Evolutionary conservation across 2,888 invertebrate genomes (phyloP), one percentile per base, ranked within the genome.

Genomic region (Rhimphoctona megacephalus): DNA sequence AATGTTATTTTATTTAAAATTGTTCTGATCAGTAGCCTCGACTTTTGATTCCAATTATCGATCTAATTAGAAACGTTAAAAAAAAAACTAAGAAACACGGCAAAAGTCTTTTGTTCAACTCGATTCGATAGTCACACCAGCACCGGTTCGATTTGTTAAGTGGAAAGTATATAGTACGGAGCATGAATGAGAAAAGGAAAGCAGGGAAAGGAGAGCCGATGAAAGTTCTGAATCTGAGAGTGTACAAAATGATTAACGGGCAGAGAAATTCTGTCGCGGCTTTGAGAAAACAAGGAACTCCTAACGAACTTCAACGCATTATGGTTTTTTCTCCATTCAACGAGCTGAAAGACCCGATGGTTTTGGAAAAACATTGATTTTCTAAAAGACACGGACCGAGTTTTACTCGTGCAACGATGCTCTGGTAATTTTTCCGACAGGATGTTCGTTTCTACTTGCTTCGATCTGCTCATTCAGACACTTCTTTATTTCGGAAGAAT

Each of bases 311-410:
- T 93, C 93, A 70, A 90, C 88, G 85, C 81, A 85, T 46, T 74
- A 81, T 81, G 80, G 67, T 80, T 85, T 87, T 87, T 85, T 83
- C 22, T 79, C 78, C 87, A 90, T 88, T 87, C 89, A 90, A 78
- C 88, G 88, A 90, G 89, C 90, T 90, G 90, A 92, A 92, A 90
- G 91, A 91, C 88, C 85, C 49, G 90, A 91, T 93, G 90, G 92
- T 93, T 92, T 92, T 93, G 91, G 93, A 94, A 93, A 93, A 93
- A 93, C 93, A 92, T 93, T 93, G 93, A 94, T 93, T 93, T 93
- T 92, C 92, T 93, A 93, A 92, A 91, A 91, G 90, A 91, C 82
- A 86, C 25, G 46, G n/a, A 46, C 69, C 74, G 66, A 61, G 64
- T 83, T 82, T 61, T 69, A 61, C 78, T 14, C 49, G 43, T 49